Conservation (phyloP, 2,888 invertebrate species). For the Theretra japonica region DNA sequence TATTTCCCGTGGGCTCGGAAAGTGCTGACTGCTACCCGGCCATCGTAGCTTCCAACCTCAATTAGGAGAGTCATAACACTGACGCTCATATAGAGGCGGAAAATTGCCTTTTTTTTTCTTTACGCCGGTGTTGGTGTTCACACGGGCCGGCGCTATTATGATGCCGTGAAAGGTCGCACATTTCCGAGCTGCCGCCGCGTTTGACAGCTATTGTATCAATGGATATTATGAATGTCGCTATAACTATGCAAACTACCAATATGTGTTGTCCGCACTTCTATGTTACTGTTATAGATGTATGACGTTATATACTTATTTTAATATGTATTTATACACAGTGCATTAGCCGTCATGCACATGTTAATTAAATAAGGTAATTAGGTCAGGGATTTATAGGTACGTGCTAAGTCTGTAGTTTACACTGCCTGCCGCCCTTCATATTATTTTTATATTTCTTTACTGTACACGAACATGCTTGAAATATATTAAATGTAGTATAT, state of each 20-base stretch:
- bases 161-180: slow-evolving; percentile 47
- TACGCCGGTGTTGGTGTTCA: slow-evolving; percentile 45
- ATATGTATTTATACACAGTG: neutral
- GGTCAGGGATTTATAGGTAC: slow-evolving; percentile 13
- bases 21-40: slow-evolving; percentile 40
- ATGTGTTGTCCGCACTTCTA: neutral
- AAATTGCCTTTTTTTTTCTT: slow-evolving; percentile 44
- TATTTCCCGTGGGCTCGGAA: slow-evolving; percentile 38
- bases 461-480: neutral
- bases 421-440: neutral
- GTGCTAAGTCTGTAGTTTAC: neutral
- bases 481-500: neutral
- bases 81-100: slow-evolving; percentile 35
- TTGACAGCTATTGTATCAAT: slow-evolving; percentile 58
- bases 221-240: slow-evolving; percentile 11
- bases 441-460: neutral
- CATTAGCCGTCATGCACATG: slow-evolving; percentile 14
- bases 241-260: slow-evolving; percentile 13
- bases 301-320: neutral
- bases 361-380: slow-evolving; percentile 19
- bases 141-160: slow-evolving; percentile 47
- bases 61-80: slow-evolving; percentile 42
- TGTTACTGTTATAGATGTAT: slow-evolving; percentile 11
- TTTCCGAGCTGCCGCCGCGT: slow-evolving; percentile 49
- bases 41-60: slow-evolving; percentile 43